phyloP scores from a whole-genome alignment of 1,140 invertebrate genomes.

The Orchesella cincta region DNA sequence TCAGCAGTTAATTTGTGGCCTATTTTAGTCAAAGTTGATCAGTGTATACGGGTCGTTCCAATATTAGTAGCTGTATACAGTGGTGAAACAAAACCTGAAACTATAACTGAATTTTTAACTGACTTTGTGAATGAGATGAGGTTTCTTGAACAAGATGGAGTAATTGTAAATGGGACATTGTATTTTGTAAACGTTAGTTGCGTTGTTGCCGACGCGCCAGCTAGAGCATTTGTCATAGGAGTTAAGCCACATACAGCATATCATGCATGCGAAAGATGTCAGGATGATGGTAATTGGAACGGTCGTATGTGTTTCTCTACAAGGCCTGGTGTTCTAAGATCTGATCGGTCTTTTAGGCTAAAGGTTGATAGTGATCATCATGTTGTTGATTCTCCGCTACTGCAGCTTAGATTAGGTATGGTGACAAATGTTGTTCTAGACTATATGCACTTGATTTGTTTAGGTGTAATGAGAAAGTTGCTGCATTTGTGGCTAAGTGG shows the following conservation, averaged over 20 bases:
- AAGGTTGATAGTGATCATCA: constrained; percentile 31
- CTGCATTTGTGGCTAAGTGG: neutral
- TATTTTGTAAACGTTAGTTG: neutral
- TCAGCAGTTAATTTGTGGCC: too few species aligned
- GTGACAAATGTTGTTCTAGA: neutral
- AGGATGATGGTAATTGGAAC: neutral
- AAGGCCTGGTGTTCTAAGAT: neutral
- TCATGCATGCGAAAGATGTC: constrained; percentile 29
- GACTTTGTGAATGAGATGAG: constrained; percentile 19
- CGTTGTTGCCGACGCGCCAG: constrained; percentile 24
- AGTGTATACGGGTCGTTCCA: neutral
- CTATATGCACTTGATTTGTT: constrained; percentile 7
- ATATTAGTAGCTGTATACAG: constrained; percentile 22
- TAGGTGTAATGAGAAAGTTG: neutral
- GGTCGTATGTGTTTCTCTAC: neutral
- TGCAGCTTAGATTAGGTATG: neutral
- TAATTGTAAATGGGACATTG: neutral
- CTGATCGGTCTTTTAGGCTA: constrained; percentile 24
- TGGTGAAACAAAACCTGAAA: constrained; percentile 22
- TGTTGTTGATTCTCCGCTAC: constrained; percentile 31
- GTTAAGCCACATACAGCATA: constrained; percentile 25
- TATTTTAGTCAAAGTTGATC: neutral
- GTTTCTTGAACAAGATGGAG: neutral
- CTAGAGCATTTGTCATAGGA: neutral
- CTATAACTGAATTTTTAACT: neutral